phyloP scores from a whole-genome alignment of 2,797 vertebrate genomes.

The Lates japonicus region DNA sequence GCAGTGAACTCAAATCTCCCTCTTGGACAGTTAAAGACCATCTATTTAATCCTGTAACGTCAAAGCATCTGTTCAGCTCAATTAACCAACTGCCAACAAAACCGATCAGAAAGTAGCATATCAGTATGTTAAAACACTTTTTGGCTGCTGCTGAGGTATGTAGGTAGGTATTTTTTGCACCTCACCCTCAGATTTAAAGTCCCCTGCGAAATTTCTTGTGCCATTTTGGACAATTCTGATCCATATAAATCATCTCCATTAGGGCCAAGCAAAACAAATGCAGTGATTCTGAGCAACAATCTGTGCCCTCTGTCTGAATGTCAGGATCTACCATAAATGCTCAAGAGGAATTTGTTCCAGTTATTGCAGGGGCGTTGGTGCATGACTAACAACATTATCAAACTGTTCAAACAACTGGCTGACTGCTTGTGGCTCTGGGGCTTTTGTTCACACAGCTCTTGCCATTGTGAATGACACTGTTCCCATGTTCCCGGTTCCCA shows the following conservation, averaged over 20 bases:
- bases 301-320: slow-evolving; percentile 16
- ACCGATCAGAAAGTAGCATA: too few species aligned
- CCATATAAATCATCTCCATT: background rate
- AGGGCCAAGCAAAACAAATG: background rate
- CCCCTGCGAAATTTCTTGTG: background rate
- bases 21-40: too few species aligned
- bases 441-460: slow-evolving; percentile 48
- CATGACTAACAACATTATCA: slow-evolving; percentile 75
- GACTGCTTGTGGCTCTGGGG: slow-evolving; percentile 50
- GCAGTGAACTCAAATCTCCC: too few species aligned
- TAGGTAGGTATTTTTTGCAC: background rate
- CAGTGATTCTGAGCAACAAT: slow-evolving; percentile 8
- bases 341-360: slow-evolving; percentile 72
- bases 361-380: slow-evolving; percentile 68
- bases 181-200: background rate
- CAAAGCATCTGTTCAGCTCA: background rate
- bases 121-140: background rate
- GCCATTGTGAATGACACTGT: slow-evolving; percentile 31
- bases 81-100: background rate
- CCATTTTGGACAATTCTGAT: background rate
- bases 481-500: slow-evolving; percentile 39
- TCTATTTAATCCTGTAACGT: too few species aligned
- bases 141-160: background rate
- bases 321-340: slow-evolving; percentile 65
- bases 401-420: slow-evolving; percentile 77